Percentiles rank a stretch among this genome's conserved stretches.
Conservation (phyloP, 2,888 invertebrate genomes). For the Eristalis arbustorum region DNA sequence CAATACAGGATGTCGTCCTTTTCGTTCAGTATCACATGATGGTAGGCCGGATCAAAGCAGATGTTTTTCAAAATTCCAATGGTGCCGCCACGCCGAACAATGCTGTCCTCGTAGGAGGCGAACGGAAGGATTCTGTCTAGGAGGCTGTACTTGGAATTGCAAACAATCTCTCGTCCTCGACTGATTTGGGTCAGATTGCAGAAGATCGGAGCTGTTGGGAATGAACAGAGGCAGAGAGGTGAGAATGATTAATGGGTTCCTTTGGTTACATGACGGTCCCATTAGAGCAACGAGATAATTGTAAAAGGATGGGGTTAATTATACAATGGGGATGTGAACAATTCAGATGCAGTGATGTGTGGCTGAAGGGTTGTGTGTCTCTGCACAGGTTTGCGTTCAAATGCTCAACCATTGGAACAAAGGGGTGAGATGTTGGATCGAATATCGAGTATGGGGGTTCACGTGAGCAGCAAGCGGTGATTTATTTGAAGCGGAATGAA, state of each 20-base stretch:
- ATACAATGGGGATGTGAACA: not conserved
- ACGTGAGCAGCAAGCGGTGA: too few relatives aligned
- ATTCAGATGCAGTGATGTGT: not conserved
- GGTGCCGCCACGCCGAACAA: slow-evolving; percentile 88
- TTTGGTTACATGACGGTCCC: not conserved
- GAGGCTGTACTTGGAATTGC: slow-evolving; percentile 82
- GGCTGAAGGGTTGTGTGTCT: not conserved
- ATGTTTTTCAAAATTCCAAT: slow-evolving; percentile 89
- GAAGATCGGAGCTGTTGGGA: slow-evolving; percentile 81
- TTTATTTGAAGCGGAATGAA: too few relatives aligned
- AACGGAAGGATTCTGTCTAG: slow-evolving; percentile 85
- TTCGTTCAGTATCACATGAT: slow-evolving; percentile 83
- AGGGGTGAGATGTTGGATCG: not conserved
- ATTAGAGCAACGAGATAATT: not conserved
- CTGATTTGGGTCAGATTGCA: slow-evolving; percentile 84
- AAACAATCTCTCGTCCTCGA: slow-evolving; percentile 84
- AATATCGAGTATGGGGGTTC: not conserved
- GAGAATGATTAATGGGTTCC: not conserved
- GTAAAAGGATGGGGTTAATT: not conserved
- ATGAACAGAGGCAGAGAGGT: not conserved
- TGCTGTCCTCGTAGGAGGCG: slow-evolving; percentile 85
- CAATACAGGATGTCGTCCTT: slow-evolving; percentile 88
- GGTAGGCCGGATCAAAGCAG: slow-evolving; percentile 87
- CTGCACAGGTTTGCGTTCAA: not conserved
- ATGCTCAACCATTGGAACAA: not conserved